Evolutionary conservation across 2,797 vertebrate species (phyloP), one percentile per base, ranked within the genome.

Genomic region (Sitta carolinensis): DNA sequence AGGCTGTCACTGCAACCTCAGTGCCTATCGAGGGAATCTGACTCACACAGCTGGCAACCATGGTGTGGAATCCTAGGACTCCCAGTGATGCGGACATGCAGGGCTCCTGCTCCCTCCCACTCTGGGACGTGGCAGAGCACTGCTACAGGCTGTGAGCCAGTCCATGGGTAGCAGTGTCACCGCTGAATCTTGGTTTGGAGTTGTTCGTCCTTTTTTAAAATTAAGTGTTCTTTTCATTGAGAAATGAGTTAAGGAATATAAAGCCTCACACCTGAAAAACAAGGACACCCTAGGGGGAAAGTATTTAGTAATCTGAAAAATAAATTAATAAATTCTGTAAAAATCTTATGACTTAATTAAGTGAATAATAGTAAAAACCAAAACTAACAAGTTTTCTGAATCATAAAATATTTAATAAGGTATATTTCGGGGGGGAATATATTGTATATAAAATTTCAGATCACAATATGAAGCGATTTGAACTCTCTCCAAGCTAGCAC

Each of bases 401-500:
- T 99, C 98, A 99, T 98, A 98, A 99, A 99, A 99, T 99, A 99
- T 99, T 99, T 99, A 99, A 99, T 99, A 98, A 97, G 98, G 98
- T 99, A 99, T 99, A 99, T 98, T 99, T 98, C 94, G 16, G 97
- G 98, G 98, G 98, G 98, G 98, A 98, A 98, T 98, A 99, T 99
- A 99, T 98, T 98, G 99, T 99, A 99, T 99, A 99, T 99, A 99
- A 99, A 99, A 99, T 99, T 98, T 99, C 98, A 98, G 98, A 98
- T 99, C 99, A 99, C 99, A 98, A 99, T 98, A 99, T 98, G 98
- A 99, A 99, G 98, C 98, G 80, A 98, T 98, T 98, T 97, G 97
- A 98, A 98, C 97, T 96, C 93, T 98, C 98, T 98, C 98, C 97
- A 98, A 98, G 98, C 98, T 98, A 98, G 97, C 97, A 97, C 96